Conservation (phyloP, 2,888 invertebrate genomes). For the Barypeithes pellucidus region DNA sequence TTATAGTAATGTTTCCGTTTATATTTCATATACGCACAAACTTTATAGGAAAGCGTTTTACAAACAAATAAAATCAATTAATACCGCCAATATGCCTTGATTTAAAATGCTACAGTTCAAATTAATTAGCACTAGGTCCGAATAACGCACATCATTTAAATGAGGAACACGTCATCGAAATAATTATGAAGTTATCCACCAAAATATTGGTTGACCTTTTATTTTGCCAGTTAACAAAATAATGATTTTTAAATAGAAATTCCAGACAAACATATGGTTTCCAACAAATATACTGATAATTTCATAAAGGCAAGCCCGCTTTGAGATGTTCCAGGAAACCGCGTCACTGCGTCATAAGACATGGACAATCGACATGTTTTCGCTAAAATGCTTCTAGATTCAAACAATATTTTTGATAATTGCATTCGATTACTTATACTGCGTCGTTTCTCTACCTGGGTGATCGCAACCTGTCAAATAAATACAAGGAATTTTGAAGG, state of each 20-base stretch:
- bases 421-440: too few species aligned
- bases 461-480: too few species aligned
- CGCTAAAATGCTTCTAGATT: too few species aligned
- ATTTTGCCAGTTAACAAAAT: neutral
- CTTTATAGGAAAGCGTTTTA: too few species aligned
- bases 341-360: too few species aligned
- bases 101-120: neutral
- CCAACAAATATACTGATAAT: neutral
- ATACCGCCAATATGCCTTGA: neutral
- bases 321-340: neutral
- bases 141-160: conserved; percentile 11
- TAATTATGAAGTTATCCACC: neutral
- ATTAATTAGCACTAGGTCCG: conserved; percentile 11
- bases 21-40: too few species aligned
- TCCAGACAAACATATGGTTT: neutral
- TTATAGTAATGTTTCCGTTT: too few species aligned
- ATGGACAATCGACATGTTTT: too few species aligned
- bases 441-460: too few species aligned
- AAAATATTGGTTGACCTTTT: conserved; percentile 1
- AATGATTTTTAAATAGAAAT: conserved; percentile 12
- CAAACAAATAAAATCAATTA: conserved; percentile 4
- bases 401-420: too few species aligned
- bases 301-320: conserved; percentile 5
- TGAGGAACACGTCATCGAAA: neutral
- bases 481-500: too few species aligned